Base-by-base conservation (phyloP, 2,888 invertebrate species). In the Lamellibrachia satsuma region DNA sequence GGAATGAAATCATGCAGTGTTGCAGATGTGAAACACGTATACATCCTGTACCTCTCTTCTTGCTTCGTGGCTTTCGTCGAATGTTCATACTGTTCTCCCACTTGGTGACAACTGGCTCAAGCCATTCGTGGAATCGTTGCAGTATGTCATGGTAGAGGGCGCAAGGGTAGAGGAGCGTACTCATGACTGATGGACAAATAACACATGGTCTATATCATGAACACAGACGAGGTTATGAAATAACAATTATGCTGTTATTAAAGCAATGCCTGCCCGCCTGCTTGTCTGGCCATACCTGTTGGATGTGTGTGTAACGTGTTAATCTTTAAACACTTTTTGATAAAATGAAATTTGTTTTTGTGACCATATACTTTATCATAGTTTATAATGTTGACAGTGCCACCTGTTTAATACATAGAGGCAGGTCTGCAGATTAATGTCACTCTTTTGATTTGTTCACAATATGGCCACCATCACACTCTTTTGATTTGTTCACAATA, bases 71-170 rank as follows among this genome's bases (percentile, higher is more conserved):
- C 75, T 22, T 75, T 75, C 75, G 75, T 75, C 75, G 75, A 75
- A 75, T 75, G 22, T 75, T 75, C 75, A 75, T 75, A 75, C 75
- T 75, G 75, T n/a, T 22, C 22, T 75, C 75, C 75, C 75, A 75
- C 75, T n/a, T 75, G 75, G 75, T 22, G 75, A 75, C 75, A 75
- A 75, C 15, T 6, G 75, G 75, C 75, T 75, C 15, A 75, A 75
- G 75, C 75, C 15, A 27, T 52, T 51, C 91, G 2, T 55, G 52
- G 39, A 91, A 22, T 6, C 39, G 95, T 94, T 95, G 94, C 92
- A 95, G 93, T 91, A 96, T 92, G 92, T 95, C 95, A 94, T 95
- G 95, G 93, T 96, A 96, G 93, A 95, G 93, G 27, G 95, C 93
- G 93, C 95, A 95, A 51, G 96, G 96, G 95, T 95, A 95, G 92